Evolutionary conservation across 2,888 invertebrate species (phyloP), one percentile per base, ranked within the genome.

Genomic region (Minunthozetes semirufus): DNA sequence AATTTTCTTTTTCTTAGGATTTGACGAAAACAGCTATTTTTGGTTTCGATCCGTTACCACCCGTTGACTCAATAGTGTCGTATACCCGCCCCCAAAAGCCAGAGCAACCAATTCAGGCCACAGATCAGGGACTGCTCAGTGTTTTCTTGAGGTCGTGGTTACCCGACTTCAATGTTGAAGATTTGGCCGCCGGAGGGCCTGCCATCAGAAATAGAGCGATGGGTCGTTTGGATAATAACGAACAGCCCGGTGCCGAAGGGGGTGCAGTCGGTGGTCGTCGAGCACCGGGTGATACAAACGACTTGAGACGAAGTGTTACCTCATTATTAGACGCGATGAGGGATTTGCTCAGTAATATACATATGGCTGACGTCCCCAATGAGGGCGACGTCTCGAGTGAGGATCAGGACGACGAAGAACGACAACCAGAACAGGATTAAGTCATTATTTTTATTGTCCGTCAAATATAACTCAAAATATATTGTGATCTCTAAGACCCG

Each of bases 21-120:
- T 83, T 84, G 76, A 80, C 83, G 15, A 84, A 84, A 77, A 85
- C 85, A 19, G 85, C 88, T n/a, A 86, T 91, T 72, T 84, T 91
- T 80, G 88, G 88, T 77, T 89, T 89, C 80, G 92, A 92, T 83
- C 92, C 92, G 6, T 83, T 92, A 76, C 92, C 92, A 19, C 92
- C 92, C 0, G 80, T 84, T 56, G 90, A 92, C 83, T 88, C 89
- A 0, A 87, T 91, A 38, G 87, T 89, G 80, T 86, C 89, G 76
- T 92, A 92, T 82, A 86, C 80, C 5, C 78, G 87, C 71, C 86
- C 87, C 9, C 19, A 17, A n/a, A 38, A 17, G 71, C 86, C 87
- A 5, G 25, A 4, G 1, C 5, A 2, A 6, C 1, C 5, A 11
- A 17, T 15, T 38, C 66, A 42, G 38, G 11, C 22, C 13, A 50